Evolutionary conservation across 2,797 vertebrate species (phyloP).

Genomic region (Cephalopachus bancanus): DNA sequence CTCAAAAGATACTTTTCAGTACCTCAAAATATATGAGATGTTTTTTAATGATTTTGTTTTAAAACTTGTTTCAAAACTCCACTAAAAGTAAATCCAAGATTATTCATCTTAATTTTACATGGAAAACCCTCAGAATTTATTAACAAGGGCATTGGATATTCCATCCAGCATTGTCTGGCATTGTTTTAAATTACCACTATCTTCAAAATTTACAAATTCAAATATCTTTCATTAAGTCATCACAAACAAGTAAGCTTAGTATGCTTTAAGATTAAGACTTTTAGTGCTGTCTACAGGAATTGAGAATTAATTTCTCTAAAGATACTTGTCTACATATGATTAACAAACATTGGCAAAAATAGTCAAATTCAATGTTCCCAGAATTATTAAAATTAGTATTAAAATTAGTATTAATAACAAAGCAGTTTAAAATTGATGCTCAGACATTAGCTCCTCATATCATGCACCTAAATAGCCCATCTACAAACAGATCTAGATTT

Average conservation of each 20-base stretch:
- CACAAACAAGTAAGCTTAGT: background rate
- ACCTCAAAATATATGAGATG: background rate
- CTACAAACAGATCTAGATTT: background rate
- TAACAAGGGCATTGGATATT: background rate
- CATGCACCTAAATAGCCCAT: background rate
- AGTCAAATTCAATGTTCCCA: background rate
- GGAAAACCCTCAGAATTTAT: background rate
- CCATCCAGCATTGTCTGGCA: background rate
- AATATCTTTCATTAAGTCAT: background rate
- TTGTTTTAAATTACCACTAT: background rate
- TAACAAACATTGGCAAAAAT: background rate
- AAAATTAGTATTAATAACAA: background rate
- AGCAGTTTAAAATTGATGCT: background rate
- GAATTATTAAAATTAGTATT: background rate
- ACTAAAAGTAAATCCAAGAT: background rate
- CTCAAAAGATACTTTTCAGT: background rate
- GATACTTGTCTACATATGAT: background rate
- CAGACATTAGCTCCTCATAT: background rate
- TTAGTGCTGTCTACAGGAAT: fast-evolving
- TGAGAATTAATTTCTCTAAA: background rate
- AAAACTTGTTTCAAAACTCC: conserved; percentile 15
- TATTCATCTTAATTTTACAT: background rate
- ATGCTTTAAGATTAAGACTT: background rate
- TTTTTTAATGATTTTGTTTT: conserved; percentile 61
- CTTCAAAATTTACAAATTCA: background rate